These are phyloP conservation scores for Acrocyrtus sp. DNA, from an alignment of 2,888 invertebrate species.

Conservation along the genomic window DNA sequence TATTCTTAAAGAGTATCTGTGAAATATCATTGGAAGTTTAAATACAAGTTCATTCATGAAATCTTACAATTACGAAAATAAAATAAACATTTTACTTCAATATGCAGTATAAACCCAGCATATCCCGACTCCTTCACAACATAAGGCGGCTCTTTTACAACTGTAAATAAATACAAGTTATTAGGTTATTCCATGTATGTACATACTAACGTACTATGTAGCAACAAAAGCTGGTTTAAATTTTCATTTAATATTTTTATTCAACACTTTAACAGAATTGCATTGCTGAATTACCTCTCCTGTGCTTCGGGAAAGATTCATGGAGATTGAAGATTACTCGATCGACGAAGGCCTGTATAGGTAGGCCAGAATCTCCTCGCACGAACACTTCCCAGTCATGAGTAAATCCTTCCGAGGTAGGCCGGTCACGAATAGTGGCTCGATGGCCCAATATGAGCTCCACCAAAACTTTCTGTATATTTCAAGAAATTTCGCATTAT, in stretches of 20 bases:
- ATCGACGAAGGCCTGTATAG: conserved; percentile 90
- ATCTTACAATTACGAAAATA: not conserved
- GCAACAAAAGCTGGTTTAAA: too few species aligned
- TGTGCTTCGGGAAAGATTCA: conserved; percentile 91
- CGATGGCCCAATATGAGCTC: conserved; percentile 75
- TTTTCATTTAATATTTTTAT: too few species aligned
- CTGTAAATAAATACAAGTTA: conserved; percentile 74
- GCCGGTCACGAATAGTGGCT: conserved; percentile 82
- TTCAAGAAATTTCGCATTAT: too few species aligned
- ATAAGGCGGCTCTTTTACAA: conserved; percentile 91
- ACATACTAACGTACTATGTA: too few species aligned
- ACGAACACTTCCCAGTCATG: conserved; percentile 98
- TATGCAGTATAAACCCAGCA: conserved; percentile 90
- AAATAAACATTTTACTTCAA: conserved; percentile 75
- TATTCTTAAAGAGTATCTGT: conserved; percentile 74
- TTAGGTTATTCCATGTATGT: not conserved
- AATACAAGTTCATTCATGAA: not conserved
- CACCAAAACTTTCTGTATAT: conserved; percentile 58
- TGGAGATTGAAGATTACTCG: conserved; percentile 90
- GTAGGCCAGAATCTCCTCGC: conserved; percentile 86
- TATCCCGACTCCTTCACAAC: conserved; percentile 93
- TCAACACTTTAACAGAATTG: too few species aligned
- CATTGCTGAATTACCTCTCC: conserved; percentile 87
- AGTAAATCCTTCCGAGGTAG: conserved; percentile 90
- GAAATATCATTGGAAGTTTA: not conserved